phyloP scores from a whole-genome alignment of 1,140 invertebrate genomes.

The Coenobita brevimanus region DNA sequence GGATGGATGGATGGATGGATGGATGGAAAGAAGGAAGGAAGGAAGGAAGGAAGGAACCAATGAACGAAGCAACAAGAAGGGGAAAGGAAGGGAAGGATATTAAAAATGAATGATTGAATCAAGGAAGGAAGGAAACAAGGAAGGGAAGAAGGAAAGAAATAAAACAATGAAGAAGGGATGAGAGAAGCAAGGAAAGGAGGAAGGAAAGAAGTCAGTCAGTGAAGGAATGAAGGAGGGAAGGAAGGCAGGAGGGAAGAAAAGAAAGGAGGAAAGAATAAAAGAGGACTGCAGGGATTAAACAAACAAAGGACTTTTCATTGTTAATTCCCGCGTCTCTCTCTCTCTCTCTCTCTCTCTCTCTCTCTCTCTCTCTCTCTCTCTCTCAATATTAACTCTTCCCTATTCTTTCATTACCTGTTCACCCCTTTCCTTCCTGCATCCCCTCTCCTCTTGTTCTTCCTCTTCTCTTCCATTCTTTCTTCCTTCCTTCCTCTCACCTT shows the following conservation, averaged over 20 bases:
- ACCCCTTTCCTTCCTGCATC: neutral
- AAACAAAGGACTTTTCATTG: neutral
- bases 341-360: neutral
- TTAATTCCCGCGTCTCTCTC: neutral
- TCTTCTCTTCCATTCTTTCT: neutral
- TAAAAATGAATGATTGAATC: too few relatives aligned
- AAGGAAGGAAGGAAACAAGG: too few relatives aligned
- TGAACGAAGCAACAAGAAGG: neutral
- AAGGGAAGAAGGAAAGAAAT: conserved; percentile 2
- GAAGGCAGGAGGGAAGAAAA: neutral
- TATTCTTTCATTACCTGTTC: too few relatives aligned
- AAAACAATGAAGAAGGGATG: neutral
- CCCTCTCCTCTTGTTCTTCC: too few relatives aligned
- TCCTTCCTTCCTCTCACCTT: neutral
- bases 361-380: neutral
- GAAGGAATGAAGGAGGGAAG: neutral
- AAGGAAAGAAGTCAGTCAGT: neutral
- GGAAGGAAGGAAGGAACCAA: neutral
- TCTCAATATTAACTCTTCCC: too few relatives aligned
- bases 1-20: neutral
- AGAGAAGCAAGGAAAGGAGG: neutral
- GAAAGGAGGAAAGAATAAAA: neutral
- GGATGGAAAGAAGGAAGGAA: too few relatives aligned
- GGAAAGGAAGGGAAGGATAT: too few relatives aligned
- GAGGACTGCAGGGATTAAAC: neutral